A percentile compares a stretch with the other conserved stretches of the same genome.
phyloP scores from a whole-genome alignment of 2,113 vertebrate species.

The Lutjanus erythropterus region DNA sequence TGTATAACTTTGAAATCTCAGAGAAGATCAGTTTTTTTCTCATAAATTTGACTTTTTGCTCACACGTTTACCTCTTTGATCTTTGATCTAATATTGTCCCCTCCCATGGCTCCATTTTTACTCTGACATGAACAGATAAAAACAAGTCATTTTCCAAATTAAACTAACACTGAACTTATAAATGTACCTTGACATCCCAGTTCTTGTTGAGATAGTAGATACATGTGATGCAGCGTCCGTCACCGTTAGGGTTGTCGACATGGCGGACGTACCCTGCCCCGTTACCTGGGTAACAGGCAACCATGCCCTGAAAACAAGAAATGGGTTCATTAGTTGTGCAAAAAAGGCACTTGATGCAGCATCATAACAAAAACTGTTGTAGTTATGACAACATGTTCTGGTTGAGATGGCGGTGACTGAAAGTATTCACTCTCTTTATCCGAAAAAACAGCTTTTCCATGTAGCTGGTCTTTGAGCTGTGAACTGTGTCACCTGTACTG shows the following conservation, averaged over 20 bases:
- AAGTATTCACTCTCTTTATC: neutral
- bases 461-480: neutral
- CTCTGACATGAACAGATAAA: neutral
- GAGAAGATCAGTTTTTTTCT: no score
- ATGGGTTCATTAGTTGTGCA: constrained; percentile 1
- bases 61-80: no score
- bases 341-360: neutral
- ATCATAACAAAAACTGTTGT: neutral
- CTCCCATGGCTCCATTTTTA: no score
- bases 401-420: neutral
- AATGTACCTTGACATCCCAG: constrained; percentile 91
- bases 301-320: constrained; percentile 89
- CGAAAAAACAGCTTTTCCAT: neutral
- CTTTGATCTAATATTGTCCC: no score
- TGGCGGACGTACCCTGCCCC: constrained; percentile 93
- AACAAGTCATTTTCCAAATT: neutral
- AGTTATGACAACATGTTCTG: neutral
- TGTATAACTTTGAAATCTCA: no score
- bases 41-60: no score
- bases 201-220: constrained; percentile 96
- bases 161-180: neutral
- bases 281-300: constrained; percentile 94
- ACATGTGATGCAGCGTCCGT: constrained; percentile 94
- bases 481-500: no score
- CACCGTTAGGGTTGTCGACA: constrained; percentile 93